Percentiles rank a stretch among this genome's conserved stretches.
These are phyloP conservation scores for Sinhomidia bicolor DNA, from an alignment of 2,888 invertebrate genomes.

Conservation along the genomic window DNA sequence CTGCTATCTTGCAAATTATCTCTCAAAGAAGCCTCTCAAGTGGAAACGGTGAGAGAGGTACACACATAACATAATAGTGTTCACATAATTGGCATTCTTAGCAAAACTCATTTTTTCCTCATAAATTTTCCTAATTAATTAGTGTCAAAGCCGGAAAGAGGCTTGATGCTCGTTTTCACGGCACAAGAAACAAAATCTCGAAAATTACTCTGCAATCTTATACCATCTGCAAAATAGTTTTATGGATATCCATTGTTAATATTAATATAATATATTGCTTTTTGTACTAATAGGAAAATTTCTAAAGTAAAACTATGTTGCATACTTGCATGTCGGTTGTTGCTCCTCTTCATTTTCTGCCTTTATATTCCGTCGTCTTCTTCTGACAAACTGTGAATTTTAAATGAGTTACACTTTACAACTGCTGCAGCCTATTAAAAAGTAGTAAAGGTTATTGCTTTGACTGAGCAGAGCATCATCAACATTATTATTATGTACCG, in stretches of 20 bases:
- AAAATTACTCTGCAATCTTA: neutral
- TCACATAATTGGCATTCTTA: too few species aligned
- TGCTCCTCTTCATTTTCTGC: slow-evolving; percentile 4
- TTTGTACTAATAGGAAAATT: too few species aligned
- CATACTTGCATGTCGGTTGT: slow-evolving; percentile 5
- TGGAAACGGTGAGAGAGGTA: neutral
- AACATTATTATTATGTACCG: too few species aligned
- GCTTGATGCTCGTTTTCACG: slow-evolving; percentile 26
- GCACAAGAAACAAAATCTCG: slow-evolving; percentile 33
- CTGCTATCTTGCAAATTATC: slow-evolving; percentile 55
- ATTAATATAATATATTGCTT: too few species aligned
- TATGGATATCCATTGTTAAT: too few species aligned
- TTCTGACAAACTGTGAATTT: neutral
- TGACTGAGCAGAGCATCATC: slow-evolving; percentile 22
- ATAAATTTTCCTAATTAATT: slow-evolving; percentile 65
- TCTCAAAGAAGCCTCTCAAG: neutral
- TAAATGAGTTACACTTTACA: slow-evolving; percentile 5
- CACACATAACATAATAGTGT: neutral
- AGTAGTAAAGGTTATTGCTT: neutral
- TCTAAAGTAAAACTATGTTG: neutral
- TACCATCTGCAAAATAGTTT: neutral
- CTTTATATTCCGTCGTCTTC: neutral
- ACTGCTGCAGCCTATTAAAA: neutral
- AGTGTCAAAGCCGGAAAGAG: slow-evolving; percentile 51
- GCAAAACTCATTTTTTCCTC: slow-evolving; percentile 31